A percentile compares a stretch with the other conserved stretches of the same genome.
Conservation (phyloP, 2,797 vertebrate species). For the Ptychobarbus kaznakovi region DNA sequence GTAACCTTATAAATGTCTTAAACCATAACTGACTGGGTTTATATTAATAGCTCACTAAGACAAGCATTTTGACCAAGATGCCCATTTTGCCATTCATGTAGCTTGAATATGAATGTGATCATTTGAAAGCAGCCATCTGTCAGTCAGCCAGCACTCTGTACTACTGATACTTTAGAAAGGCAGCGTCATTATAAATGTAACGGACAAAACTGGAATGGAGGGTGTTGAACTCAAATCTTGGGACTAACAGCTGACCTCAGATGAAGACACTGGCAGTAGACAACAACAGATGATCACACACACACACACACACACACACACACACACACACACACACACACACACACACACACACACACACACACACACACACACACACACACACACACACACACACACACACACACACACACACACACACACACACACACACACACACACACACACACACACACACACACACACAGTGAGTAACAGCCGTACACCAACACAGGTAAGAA, state of each 20-base stretch:
- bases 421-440: no score
- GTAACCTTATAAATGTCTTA: no score
- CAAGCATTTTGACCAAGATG: background rate
- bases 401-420: no score
- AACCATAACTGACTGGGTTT: background rate
- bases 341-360: background rate
- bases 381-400: background rate
- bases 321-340: no score
- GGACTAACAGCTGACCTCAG: no score
- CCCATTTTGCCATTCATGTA: no score
- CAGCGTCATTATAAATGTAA: background rate
- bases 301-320: no score
- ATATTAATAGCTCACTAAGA: background rate
- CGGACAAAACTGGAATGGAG: background rate
- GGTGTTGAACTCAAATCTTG: background rate
- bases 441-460: no score
- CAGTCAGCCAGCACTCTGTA: background rate
- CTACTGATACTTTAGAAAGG: background rate
- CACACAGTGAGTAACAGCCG: background rate
- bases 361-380: no score
- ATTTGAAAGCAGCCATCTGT: background rate
- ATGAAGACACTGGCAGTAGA: background rate
- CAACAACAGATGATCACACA: background rate
- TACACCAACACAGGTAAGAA: background rate
- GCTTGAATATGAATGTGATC: background rate